Evolutionary conservation across 2,797 vertebrate species (phyloP).

Genomic region (Netta rufina): DNA sequence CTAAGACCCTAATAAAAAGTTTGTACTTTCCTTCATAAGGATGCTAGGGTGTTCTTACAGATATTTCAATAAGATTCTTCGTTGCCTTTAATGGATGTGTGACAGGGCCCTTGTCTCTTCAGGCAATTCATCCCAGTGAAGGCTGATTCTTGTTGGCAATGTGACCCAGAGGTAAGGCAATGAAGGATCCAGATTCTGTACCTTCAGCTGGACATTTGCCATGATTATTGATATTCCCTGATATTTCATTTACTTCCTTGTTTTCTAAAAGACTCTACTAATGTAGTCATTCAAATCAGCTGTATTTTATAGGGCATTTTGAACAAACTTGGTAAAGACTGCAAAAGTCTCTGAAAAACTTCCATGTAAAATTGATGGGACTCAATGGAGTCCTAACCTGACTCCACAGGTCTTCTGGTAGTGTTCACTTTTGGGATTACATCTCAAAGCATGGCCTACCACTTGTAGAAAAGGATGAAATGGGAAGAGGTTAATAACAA

Average conservation of each 20-base stretch:
- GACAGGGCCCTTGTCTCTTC: neutral
- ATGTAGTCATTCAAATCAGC: neutral
- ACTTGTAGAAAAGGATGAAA: neutral
- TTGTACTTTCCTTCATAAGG: neutral
- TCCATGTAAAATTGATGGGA: neutral
- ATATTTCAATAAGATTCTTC: neutral
- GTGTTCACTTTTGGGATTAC: neutral
- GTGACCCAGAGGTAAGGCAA: neutral
- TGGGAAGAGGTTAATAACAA: neutral
- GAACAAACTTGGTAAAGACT: neutral
- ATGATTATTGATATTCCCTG: neutral
- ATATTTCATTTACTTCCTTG: neutral
- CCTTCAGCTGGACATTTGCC: neutral
- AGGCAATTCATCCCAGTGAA: neutral
- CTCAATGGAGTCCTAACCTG: neutral
- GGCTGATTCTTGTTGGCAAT: neutral
- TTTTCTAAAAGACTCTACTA: neutral
- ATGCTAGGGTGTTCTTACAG: neutral
- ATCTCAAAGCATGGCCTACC: neutral
- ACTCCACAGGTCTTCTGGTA: neutral
- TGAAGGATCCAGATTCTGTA: neutral
- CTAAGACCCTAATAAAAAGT: neutral
- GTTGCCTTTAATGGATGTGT: neutral
- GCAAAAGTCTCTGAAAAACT: neutral
- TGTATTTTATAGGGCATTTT: neutral